phyloP scores from a whole-genome alignment of 2,797 vertebrate genomes.

The Fratercula arctica region DNA sequence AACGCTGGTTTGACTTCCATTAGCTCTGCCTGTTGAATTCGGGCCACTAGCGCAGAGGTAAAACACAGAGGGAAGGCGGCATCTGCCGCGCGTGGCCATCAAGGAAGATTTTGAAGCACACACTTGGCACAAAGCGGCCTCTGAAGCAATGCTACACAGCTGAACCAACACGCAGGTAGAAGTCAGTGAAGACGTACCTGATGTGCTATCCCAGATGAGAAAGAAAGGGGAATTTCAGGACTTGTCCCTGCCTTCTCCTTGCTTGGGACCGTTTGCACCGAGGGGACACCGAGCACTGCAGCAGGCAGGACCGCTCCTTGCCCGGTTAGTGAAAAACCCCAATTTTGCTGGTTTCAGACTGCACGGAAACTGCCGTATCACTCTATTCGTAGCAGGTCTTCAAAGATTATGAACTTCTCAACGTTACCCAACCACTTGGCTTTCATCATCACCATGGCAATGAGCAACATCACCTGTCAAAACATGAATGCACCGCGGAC shows the following conservation, averaged over 20 bases:
- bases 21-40: neutral
- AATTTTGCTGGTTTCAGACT: neutral
- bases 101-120: neutral
- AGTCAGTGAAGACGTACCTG: rapidly evolving
- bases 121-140: rapidly evolving
- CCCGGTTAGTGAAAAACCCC: neutral
- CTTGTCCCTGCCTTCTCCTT: neutral
- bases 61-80: neutral
- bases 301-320: rapidly evolving
- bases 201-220: neutral
- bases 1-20: neutral
- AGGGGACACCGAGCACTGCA: rapidly evolving
- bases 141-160: neutral
- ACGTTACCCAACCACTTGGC: neutral
- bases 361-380: rapidly evolving
- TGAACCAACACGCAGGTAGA: rapidly evolving
- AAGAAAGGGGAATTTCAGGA: neutral
- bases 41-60: neutral
- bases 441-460: neutral
- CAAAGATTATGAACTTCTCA: neutral
- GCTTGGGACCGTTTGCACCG: rapidly evolving
- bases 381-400: neutral
- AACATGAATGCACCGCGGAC: rapidly evolving
- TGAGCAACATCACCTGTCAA: neutral
- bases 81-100: rapidly evolving